Conservation (phyloP, 2,113 vertebrate genomes). For the Bagarius yarrelli region DNA sequence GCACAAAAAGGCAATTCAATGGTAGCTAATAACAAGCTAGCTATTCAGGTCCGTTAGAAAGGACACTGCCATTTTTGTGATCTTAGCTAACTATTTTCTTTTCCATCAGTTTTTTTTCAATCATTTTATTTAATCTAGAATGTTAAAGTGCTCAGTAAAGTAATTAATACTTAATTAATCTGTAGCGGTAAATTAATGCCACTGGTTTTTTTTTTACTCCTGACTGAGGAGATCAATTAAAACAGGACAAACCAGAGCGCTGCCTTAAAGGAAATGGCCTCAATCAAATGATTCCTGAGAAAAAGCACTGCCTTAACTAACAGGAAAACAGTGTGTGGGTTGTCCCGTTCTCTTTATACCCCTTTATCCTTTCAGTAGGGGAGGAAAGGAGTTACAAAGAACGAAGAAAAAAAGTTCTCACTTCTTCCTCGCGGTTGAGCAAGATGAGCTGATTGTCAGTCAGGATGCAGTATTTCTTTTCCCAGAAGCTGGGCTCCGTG, state of each 20-base stretch:
- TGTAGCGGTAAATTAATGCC: background rate
- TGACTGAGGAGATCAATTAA: background rate
- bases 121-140: too few relatives aligned
- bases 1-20: background rate
- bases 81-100: background rate
- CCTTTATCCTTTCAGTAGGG: background rate
- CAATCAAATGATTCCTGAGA: background rate
- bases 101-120: background rate
- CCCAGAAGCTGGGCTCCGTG: constrained; percentile 81
- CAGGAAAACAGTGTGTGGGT: background rate
- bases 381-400: constrained; percentile 26
- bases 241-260: background rate
- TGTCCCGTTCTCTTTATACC: background rate
- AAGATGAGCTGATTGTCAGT: constrained; percentile 92
- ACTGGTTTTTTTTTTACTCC: background rate
- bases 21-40: constrained; percentile 10
- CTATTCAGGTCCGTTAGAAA: background rate
- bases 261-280: background rate
- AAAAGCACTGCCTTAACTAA: background rate
- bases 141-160: background rate
- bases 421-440: constrained; percentile 89
- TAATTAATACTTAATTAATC: background rate
- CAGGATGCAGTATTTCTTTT: constrained; percentile 89
- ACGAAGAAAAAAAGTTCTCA: constrained; percentile 58
- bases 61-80: background rate